Percentiles rank a stretch among this genome's conserved stretches.
These are phyloP conservation scores for Myathropa florea DNA, from an alignment of 2,888 invertebrate genomes.

Conservation along the genomic window DNA sequence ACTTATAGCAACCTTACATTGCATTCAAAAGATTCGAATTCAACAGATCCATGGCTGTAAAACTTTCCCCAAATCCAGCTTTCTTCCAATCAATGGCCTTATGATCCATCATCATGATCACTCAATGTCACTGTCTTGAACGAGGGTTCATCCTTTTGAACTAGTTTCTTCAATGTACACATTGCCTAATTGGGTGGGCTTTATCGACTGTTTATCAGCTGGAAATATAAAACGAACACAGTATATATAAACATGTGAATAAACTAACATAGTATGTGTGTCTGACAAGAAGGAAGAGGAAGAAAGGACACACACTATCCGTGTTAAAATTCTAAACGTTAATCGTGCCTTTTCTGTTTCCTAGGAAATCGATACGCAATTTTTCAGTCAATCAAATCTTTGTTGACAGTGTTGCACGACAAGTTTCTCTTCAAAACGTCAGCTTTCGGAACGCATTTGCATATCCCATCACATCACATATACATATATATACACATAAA, in stretches of 20 bases:
- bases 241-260: slow-evolving; percentile 15
- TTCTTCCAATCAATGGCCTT: slow-evolving; percentile 46
- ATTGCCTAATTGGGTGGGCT: slow-evolving; percentile 78
- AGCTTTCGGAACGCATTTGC: slow-evolving; percentile 40
- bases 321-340: slow-evolving; percentile 11
- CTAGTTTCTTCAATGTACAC: slow-evolving; percentile 80
- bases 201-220: slow-evolving; percentile 77
- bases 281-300: background rate
- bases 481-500: background rate
- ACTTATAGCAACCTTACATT: slow-evolving; percentile 66
- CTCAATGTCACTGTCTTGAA: slow-evolving; percentile 23
- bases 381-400: slow-evolving; percentile 52
- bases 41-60: slow-evolving; percentile 35
- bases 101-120: slow-evolving; percentile 28
- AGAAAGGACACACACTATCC: background rate
- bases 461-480: slow-evolving; percentile 42
- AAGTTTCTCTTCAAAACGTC: slow-evolving; percentile 38
- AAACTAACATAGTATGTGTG: too few relatives aligned
- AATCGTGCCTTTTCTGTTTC: slow-evolving; percentile 29
- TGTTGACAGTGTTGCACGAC: slow-evolving; percentile 51
- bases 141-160: slow-evolving; percentile 75
- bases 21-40: slow-evolving; percentile 50
- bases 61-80: slow-evolving; percentile 41
- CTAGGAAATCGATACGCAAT: slow-evolving; percentile 56
- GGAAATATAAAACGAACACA: slow-evolving; percentile 57